Conservation (phyloP, 2,888 invertebrate species). For the Lydus trimaculatus region DNA sequence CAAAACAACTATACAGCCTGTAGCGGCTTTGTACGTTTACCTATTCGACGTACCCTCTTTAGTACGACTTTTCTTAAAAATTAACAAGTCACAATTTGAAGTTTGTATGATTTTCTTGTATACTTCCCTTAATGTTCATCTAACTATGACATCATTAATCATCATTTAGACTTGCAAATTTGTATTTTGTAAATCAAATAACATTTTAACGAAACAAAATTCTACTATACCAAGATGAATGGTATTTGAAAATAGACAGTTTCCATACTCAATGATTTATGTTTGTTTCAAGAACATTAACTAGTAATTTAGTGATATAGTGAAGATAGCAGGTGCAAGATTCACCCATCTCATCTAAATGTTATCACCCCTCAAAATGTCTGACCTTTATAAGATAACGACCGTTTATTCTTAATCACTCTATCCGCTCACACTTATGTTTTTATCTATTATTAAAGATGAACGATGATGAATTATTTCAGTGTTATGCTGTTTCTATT, state of each 20-base stretch:
- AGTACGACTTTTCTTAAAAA: background rate
- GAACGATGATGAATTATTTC: background rate
- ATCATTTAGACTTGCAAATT: background rate
- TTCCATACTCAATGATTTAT: background rate
- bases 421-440: background rate
- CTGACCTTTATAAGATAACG: background rate
- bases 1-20: background rate
- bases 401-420: background rate
- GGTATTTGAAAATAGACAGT: slow-evolving; percentile 4
- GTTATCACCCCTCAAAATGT: background rate
- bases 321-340: background rate
- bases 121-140: background rate
- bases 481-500: background rate
- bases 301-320: background rate
- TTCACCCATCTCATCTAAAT: background rate
- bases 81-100: too few relatives aligned
- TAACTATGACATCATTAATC: background rate
- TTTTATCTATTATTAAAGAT: background rate
- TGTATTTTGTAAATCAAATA: background rate
- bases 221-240: background rate
- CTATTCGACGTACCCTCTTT: too few relatives aligned
- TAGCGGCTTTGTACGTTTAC: background rate
- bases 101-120: too few relatives aligned
- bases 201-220: background rate
- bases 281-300: background rate